Evolutionary conservation across 2,888 invertebrate species (phyloP).

Genomic region (Rosalia funebris): DNA sequence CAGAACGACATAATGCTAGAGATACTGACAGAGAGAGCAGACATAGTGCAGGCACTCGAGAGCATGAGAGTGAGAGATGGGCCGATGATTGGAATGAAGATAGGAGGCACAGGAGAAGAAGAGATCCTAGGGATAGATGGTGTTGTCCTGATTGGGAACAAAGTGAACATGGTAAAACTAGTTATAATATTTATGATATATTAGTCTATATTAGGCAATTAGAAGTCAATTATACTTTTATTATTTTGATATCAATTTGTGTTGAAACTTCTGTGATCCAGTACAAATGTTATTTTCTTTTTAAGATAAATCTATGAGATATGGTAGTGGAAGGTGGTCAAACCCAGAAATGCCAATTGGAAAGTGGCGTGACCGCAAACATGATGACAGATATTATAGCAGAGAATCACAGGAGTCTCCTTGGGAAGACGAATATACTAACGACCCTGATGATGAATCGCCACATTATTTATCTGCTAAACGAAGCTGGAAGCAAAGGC

Average conservation of each 20-base stretch:
- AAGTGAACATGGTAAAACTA: constrained; percentile 62
- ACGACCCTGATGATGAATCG: constrained; percentile 60
- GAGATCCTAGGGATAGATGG: constrained; percentile 56
- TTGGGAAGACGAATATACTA: constrained; percentile 71
- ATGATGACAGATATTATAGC: constrained; percentile 62
- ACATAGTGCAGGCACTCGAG: constrained; percentile 45
- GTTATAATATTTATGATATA: too few species aligned
- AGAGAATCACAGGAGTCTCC: constrained; percentile 65
- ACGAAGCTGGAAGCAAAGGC: constrained; percentile 67
- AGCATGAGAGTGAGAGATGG: constrained; percentile 53
- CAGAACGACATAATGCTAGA: constrained; percentile 51
- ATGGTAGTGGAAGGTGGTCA: constrained; percentile 52
- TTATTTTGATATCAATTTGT: neutral
- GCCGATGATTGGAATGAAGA: constrained; percentile 54
- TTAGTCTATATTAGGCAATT: neutral
- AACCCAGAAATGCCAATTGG: constrained; percentile 39
- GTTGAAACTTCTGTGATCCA: too few species aligned
- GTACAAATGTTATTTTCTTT: too few species aligned
- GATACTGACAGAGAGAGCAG: constrained; percentile 54
- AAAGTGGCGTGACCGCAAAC: constrained; percentile 55
- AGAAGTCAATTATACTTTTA: neutral
- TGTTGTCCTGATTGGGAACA: constrained; percentile 68
- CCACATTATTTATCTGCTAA: constrained; percentile 57
- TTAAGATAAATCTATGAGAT: constrained; percentile 54
- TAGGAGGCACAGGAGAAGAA: constrained; percentile 53